Percentiles rank a stretch among this genome's conserved stretches.
Evolutionary conservation across 2,888 invertebrate species (phyloP).

Genomic region (Limnephilus auricula): DNA sequence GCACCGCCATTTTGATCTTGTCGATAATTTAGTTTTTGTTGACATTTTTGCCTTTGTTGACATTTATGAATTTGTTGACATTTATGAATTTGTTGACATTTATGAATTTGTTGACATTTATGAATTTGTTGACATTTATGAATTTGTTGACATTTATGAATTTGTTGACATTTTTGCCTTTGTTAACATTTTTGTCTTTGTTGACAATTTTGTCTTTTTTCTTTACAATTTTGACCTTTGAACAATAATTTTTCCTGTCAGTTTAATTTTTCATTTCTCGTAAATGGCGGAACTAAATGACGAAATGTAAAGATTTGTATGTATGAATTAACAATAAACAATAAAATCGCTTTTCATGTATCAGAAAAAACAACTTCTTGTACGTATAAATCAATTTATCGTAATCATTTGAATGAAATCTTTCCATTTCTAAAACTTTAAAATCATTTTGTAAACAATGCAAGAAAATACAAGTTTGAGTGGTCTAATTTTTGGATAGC

Average conservation of each 20-base stretch:
- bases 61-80: background rate
- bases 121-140: background rate
- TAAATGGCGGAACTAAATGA: constrained; percentile 40
- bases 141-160: background rate
- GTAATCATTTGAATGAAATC: background rate
- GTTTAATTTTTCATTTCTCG: background rate
- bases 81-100: constrained; percentile 24
- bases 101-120: background rate
- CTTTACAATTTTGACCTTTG: background rate
- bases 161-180: background rate
- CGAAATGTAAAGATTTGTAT: constrained; percentile 35
- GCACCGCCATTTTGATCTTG: constrained; percentile 39
- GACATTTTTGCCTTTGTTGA: background rate
- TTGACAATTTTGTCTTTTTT: too few relatives aligned
- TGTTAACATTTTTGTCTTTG: too few relatives aligned
- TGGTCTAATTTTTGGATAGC: background rate
- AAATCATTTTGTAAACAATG: background rate
- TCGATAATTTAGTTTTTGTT: background rate
- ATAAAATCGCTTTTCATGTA: constrained; percentile 27
- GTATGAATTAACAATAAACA: constrained; percentile 27
- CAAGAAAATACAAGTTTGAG: background rate
- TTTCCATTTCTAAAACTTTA: background rate
- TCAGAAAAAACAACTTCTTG: constrained; percentile 20
- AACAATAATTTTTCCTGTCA: background rate
- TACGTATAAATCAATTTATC: constrained; percentile 9